These are phyloP conservation scores for Pachypanchax playfairii DNA, from an alignment of 2,113 vertebrate genomes.

Conservation along the genomic window DNA sequence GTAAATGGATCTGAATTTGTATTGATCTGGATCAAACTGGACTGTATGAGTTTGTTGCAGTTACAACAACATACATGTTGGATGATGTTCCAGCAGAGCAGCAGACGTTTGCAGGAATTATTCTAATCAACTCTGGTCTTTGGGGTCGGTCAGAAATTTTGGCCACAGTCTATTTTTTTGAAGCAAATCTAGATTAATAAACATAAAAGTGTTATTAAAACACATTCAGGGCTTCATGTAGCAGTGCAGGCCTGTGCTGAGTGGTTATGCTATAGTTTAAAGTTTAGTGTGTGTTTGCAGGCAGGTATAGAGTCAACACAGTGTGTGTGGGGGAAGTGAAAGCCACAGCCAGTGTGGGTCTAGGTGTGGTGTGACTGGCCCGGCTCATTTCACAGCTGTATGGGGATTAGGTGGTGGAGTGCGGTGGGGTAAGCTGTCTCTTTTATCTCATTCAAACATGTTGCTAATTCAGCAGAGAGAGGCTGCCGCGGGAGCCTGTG, in stretches of 20 bases:
- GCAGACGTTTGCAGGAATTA: no score
- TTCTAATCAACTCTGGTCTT: no score
- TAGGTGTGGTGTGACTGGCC: constrained; percentile 52
- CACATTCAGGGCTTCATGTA: constrained; percentile 29
- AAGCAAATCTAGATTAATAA: constrained; percentile 2
- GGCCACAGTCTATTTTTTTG: neutral
- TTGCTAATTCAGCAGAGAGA: constrained; percentile 91
- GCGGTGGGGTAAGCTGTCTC: constrained; percentile 83
- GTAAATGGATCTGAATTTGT: no score
- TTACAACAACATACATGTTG: no score
- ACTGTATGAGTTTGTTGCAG: no score
- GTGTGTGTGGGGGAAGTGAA: constrained; percentile 5
- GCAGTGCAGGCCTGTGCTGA: constrained; percentile 38
- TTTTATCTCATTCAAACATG: constrained; percentile 97
- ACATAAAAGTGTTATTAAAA: constrained; percentile 4
- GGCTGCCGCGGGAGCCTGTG: constrained; percentile 79
- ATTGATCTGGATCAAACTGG: no score
- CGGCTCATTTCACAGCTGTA: constrained; percentile 87
- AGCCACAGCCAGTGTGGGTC: constrained; percentile 32
- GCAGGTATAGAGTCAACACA: constrained; percentile 35
- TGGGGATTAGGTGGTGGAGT: constrained; percentile 85
- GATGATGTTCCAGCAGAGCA: no score
- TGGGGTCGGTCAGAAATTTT: no score
- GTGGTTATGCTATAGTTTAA: constrained; percentile 10
- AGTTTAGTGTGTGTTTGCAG: constrained; percentile 19